phyloP scores from a whole-genome alignment of 2,797 vertebrate genomes.

The Catamblyrhynchus diadema region DNA sequence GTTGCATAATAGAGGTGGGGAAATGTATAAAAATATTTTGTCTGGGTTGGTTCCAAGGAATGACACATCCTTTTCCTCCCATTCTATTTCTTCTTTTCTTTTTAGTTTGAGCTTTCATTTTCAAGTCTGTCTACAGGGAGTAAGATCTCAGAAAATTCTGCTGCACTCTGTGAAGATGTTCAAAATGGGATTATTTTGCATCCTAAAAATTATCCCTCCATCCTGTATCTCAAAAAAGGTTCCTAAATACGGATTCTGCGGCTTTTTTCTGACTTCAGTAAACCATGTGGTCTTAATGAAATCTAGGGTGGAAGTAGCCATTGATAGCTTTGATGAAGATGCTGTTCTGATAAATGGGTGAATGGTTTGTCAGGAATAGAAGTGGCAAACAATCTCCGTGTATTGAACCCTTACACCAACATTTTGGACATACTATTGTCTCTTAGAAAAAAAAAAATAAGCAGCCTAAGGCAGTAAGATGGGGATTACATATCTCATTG shows the following conservation, averaged over 20 bases:
- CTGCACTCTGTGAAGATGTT: neutral
- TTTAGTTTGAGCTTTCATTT: neutral
- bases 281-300: neutral
- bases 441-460: neutral
- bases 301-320: neutral
- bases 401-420: neutral
- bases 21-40: neutral
- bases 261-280: neutral
- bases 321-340: neutral
- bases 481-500: neutral
- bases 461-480: neutral
- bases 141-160: neutral
- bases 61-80: neutral
- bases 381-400: neutral
- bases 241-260: neutral
- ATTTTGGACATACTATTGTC: neutral
- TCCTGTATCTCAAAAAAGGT: neutral
- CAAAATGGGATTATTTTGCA: neutral
- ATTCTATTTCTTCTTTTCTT: neutral
- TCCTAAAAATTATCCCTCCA: neutral
- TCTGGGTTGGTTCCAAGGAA: neutral
- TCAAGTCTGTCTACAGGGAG: neutral
- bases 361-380: neutral
- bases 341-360: neutral
- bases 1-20: neutral